These are phyloP conservation scores for Hemiscyllium ocellatum DNA, from an alignment of 2,113 vertebrate genomes.

Conservation along the genomic window DNA sequence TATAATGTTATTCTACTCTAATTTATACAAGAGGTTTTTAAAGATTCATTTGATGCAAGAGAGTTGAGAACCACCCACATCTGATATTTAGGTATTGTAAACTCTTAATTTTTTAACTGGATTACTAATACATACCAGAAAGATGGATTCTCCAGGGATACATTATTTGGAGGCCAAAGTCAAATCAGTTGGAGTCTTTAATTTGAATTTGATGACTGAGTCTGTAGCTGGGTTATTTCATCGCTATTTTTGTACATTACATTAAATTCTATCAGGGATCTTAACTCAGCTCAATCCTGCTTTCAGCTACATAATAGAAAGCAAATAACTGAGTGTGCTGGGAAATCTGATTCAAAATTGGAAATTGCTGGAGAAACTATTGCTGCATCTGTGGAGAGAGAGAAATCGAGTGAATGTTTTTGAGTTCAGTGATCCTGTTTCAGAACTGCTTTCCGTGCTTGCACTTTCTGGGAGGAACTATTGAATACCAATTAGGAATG, in stretches of 20 bases:
- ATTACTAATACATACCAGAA: too few species aligned
- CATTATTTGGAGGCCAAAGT: neutral
- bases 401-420: too few species aligned
- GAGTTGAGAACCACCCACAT: neutral
- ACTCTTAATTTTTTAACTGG: neutral
- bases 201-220: neutral
- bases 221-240: neutral
- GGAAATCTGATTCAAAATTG: too few species aligned
- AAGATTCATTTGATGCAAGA: too few species aligned
- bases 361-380: too few species aligned
- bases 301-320: too few species aligned
- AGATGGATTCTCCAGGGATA: neutral
- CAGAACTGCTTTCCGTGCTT: neutral
- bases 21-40: neutral
- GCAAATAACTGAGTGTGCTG: too few species aligned
- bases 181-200: neutral
- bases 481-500: neutral
- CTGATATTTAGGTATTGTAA: neutral
- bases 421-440: too few species aligned
- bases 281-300: neutral
- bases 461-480: neutral
- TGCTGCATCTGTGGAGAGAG: too few species aligned
- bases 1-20: too few species aligned
- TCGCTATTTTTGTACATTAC: neutral
- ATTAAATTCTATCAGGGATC: neutral